phyloP scores from a whole-genome alignment of 2,797 vertebrate genomes.

The Vultur gryphus region DNA sequence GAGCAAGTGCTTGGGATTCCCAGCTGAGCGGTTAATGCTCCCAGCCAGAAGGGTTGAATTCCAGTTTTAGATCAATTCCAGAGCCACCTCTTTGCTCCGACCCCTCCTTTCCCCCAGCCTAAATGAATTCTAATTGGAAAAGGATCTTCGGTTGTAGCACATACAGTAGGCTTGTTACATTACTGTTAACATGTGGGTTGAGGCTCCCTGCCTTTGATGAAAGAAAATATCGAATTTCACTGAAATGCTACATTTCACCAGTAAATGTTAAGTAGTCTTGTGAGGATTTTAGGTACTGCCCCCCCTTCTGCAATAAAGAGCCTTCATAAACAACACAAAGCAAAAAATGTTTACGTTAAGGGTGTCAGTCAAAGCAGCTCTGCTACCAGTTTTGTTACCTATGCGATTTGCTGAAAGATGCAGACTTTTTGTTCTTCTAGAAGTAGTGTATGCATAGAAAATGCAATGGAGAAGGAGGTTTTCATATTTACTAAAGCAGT shows the following conservation, averaged over 20 bases:
- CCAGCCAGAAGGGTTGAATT: neutral
- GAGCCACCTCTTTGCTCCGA: slow-evolving; percentile 49
- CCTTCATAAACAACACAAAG: neutral
- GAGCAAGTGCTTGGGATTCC: neutral
- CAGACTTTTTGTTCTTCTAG: neutral
- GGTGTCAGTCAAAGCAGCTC: neutral
- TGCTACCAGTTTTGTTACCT: neutral
- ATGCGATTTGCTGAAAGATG: neutral
- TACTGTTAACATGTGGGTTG: slow-evolving; percentile 60
- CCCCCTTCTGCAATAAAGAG: neutral
- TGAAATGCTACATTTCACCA: slow-evolving; percentile 54
- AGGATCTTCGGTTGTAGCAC: slow-evolving; percentile 29
- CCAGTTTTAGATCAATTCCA: slow-evolving; percentile 44
- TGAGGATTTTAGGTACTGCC: slow-evolving; percentile 42
- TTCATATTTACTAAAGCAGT: neutral
- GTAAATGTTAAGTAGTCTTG: slow-evolving; percentile 47
- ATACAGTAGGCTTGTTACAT: slow-evolving; percentile 52
- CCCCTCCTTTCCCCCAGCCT: neutral
- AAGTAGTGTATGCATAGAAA: neutral
- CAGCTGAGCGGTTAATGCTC: neutral
- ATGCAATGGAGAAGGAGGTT: neutral
- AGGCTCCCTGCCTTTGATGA: slow-evolving; percentile 51
- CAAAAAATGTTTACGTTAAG: neutral
- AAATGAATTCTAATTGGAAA: slow-evolving; percentile 42
- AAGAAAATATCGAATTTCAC: slow-evolving; percentile 63